Evolutionary conservation across 2,888 invertebrate species (phyloP).

Genomic region (Cataglyphis altisquamis): DNA sequence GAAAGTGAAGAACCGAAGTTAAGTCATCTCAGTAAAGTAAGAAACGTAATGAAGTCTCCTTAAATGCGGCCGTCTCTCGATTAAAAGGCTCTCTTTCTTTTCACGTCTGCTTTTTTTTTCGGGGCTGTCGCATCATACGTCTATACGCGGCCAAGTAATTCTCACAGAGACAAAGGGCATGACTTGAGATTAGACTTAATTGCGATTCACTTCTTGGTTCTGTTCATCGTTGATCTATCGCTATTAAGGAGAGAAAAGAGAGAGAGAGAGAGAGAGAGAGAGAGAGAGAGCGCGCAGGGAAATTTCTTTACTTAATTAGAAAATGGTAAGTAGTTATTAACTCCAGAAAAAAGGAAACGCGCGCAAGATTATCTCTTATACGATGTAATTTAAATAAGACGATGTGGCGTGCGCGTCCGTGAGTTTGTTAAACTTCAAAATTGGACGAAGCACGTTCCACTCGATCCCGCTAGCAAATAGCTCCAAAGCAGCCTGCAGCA

Average conservation of each 20-base stretch:
- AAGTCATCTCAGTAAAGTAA: slow-evolving; percentile 61
- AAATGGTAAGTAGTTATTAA: slow-evolving; percentile 53
- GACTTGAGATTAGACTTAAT: slow-evolving; percentile 42
- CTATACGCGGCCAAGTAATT: slow-evolving; percentile 39
- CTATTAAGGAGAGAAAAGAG: not conserved
- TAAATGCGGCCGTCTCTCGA: slow-evolving; percentile 53
- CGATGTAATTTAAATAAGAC: slow-evolving; percentile 57
- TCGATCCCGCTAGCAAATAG: slow-evolving; percentile 70
- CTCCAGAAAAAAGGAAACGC: slow-evolving; percentile 29
- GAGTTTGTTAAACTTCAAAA: slow-evolving; percentile 74
- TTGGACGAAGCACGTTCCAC: slow-evolving; percentile 63
- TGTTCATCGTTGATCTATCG: slow-evolving; percentile 24
- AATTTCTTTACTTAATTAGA: slow-evolving; percentile 50
- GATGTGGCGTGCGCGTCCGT: slow-evolving; percentile 55
- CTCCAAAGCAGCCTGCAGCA: slow-evolving; percentile 48
- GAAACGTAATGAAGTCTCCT: slow-evolving; percentile 64
- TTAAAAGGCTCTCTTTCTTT: slow-evolving; percentile 42
- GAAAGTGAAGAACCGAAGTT: slow-evolving; percentile 65
- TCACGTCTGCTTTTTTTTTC: slow-evolving; percentile 26
- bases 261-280: not conserved
- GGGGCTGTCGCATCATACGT: slow-evolving; percentile 35
- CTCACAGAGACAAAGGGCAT: slow-evolving; percentile 28
- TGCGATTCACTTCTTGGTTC: slow-evolving; percentile 25
- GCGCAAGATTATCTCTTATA: slow-evolving; percentile 47
- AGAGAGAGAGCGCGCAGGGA: too few relatives aligned